Percentiles rank a stretch among this genome's conserved stretches.
Evolutionary conservation across 2,113 vertebrate genomes (phyloP).

Genomic region (Smithornis capensis): DNA sequence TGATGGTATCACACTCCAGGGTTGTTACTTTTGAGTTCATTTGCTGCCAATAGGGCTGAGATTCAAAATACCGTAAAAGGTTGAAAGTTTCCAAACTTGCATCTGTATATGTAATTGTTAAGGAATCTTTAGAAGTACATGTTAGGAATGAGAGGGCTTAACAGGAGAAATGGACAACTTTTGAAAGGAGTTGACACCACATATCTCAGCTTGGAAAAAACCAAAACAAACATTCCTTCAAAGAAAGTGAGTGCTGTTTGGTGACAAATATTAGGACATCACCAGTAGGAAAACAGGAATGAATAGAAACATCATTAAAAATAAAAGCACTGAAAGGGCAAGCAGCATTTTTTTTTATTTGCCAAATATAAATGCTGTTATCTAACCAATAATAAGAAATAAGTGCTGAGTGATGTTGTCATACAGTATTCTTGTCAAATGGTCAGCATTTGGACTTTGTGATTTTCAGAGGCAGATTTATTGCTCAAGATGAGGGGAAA

Average conservation of each 20-base stretch:
- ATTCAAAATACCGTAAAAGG: constrained; percentile 65
- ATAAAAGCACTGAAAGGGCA: constrained; percentile 6
- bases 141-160: constrained; percentile 32
- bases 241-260: neutral
- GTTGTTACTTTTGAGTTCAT: constrained; percentile 42
- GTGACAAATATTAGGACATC: neutral
- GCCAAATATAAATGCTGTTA: neutral
- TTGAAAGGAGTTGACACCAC: constrained; percentile 1
- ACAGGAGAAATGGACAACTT: neutral
- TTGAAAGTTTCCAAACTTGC: constrained; percentile 62
- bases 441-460: constrained; percentile 39
- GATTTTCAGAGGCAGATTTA: constrained; percentile 60
- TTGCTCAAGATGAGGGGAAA: constrained; percentile 59
- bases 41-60: constrained; percentile 32
- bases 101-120: constrained; percentile 60
- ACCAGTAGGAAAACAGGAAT: neutral
- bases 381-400: constrained; percentile 38
- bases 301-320: constrained; percentile 35
- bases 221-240: neutral
- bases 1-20: constrained; percentile 46
- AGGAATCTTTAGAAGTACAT: constrained; percentile 50
- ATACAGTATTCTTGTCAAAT: constrained; percentile 59
- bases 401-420: constrained; percentile 6
- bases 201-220: neutral
- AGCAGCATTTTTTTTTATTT: neutral